Evolutionary conservation across 2,113 vertebrate species (phyloP).

Genomic region (Chamaetylas fuelleborni): DNA sequence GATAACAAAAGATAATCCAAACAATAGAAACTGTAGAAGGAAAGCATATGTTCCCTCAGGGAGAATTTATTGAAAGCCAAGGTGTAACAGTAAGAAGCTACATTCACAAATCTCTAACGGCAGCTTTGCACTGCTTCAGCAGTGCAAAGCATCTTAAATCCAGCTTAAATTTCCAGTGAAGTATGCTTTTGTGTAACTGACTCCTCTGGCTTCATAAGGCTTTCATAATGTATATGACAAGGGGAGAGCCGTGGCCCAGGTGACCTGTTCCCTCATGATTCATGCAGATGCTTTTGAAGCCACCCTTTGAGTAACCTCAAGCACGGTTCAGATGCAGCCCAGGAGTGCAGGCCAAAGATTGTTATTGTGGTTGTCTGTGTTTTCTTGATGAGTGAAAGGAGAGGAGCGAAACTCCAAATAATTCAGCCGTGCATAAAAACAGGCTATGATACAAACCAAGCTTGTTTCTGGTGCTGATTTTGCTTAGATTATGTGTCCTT

Average conservation of each 20-base stretch:
- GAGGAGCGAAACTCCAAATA: background rate
- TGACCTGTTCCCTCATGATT: background rate
- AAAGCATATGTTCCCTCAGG: background rate
- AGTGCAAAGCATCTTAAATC: constrained; percentile 22
- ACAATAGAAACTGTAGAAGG: background rate
- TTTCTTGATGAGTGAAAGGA: background rate
- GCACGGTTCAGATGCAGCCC: background rate
- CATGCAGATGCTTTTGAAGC: background rate
- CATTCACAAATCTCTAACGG: constrained; percentile 18
- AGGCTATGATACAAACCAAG: background rate
- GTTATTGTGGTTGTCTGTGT: background rate
- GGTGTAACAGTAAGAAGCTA: background rate
- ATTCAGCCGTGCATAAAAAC: background rate
- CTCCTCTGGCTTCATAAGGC: background rate
- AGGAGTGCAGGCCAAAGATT: background rate
- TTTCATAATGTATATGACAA: background rate
- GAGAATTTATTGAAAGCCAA: constrained; percentile 26
- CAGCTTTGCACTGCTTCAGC: constrained; percentile 39
- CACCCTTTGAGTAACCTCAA: background rate
- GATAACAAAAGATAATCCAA: background rate
- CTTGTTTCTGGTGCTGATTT: background rate
- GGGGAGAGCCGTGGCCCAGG: background rate
- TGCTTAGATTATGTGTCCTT: background rate
- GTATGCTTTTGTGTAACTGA: constrained; percentile 4
- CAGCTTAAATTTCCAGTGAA: constrained; percentile 21